Evolutionary conservation across 2,113 vertebrate genomes (phyloP), one percentile per base, ranked within the genome.

Genomic region (Trachemys scripta): DNA sequence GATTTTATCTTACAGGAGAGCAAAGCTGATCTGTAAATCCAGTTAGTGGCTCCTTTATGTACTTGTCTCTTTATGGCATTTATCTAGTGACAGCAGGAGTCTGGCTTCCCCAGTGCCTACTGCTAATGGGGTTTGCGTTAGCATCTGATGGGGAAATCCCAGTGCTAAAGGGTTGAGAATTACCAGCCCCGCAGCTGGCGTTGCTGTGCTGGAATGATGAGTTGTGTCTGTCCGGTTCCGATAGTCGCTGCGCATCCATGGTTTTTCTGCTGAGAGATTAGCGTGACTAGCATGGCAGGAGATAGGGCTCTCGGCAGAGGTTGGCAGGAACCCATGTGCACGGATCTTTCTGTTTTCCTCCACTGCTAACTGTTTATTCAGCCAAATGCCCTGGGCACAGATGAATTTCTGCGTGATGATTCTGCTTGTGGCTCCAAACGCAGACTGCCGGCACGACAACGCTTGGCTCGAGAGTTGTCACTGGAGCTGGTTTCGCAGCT

Each of bases 41-140:
- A 95, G 89, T 97, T 93, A 96, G 95, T 59, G 90, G 3, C 54
- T 94, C 89, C 87, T 92, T 91, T 96, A 92, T 93, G 96, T 72
- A 84, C 93, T 90, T 54, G 89, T 93, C 90, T 35, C 95, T 93
- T 90, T 27, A 72, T 69, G 91, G 85, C 82, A 87, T 93, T 59
- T 92, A 91, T 94, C 88, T 82, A 20, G 85, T 78, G 29, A 50
- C 93, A 92, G 92, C 95, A 62, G 93, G 94, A 82, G 4, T 0
- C 8, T 2, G 89, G 42, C 75, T 84, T 87, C 90, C 90, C 94
- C 1, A 53, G 88, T 88, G 84, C 94, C 94, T 82, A 89, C 95
- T 76, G 90, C 90, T 93, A 53, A 85, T 51, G 90, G 90, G 97
- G 82, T 92, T 93, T 38, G 84, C 45, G 89, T 13, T 95, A 93